These are phyloP conservation scores for Dryomyza anilis DNA, from an alignment of 2,888 invertebrate genomes.

Conservation along the genomic window DNA sequence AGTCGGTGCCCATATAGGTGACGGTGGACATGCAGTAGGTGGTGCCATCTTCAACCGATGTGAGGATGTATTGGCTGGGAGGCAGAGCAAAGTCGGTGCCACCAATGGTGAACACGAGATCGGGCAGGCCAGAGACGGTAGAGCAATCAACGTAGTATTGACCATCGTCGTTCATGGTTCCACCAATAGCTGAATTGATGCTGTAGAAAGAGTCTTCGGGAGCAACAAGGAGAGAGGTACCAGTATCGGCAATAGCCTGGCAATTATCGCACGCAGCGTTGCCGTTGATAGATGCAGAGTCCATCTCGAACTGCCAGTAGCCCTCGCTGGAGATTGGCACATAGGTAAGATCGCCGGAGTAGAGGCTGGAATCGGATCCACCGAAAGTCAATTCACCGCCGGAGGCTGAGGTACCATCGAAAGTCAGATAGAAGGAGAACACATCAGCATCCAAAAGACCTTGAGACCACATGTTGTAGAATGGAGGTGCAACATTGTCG, in stretches of 20 bases:
- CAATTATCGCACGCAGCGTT: conserved; percentile 73
- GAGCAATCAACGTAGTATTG: conserved; percentile 67
- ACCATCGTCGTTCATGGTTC: neutral
- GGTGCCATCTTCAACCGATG: conserved; percentile 50
- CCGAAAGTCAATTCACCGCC: conserved; percentile 90
- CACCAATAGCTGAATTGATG: neutral
- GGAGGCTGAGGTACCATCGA: conserved; percentile 69
- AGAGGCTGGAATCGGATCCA: conserved; percentile 87
- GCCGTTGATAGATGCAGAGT: conserved; percentile 65
- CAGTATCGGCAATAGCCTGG: conserved; percentile 92
- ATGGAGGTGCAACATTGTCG: conserved; percentile 85
- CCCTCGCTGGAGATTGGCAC: conserved; percentile 79
- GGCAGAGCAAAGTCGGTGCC: conserved; percentile 76
- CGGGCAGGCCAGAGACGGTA: conserved; percentile 75
- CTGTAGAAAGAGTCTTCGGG: conserved; percentile 62
- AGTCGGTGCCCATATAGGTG: conserved; percentile 73
- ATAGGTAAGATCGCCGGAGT: conserved; percentile 69
- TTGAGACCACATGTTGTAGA: conserved; percentile 88
- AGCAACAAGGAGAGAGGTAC: conserved; percentile 92
- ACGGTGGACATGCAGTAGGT: conserved; percentile 87
- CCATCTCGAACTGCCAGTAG: conserved; percentile 97
- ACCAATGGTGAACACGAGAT: conserved; percentile 74
- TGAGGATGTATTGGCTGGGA: conserved; percentile 77
- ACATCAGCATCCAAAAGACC: conserved; percentile 70
- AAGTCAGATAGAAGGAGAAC: conserved; percentile 91